phyloP scores from a whole-genome alignment of 2,888 invertebrate species.

The Eupithecia pulchellata region DNA sequence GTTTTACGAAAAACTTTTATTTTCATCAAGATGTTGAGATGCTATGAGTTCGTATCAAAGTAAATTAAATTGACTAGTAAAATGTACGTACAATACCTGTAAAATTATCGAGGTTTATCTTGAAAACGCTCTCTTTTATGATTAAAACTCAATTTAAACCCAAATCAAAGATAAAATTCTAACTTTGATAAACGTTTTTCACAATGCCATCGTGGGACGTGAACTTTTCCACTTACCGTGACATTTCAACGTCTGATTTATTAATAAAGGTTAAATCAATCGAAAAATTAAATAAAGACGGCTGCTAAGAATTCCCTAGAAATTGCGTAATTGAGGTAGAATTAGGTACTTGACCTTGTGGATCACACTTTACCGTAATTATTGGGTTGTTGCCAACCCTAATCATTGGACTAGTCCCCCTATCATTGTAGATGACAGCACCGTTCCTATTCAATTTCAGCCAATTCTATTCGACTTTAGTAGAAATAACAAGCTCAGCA shows the following conservation, averaged over 20 bases:
- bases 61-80: neutral
- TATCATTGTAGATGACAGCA: slow-evolving; percentile 30
- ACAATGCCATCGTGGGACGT: neutral
- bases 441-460: slow-evolving; percentile 40
- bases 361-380: slow-evolving; percentile 55
- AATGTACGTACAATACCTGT: too few relatives aligned
- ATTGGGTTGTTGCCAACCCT: slow-evolving; percentile 44
- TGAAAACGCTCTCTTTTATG: neutral
- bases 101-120: neutral
- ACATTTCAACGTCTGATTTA: slow-evolving; percentile 31
- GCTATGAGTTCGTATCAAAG: neutral
- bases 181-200: neutral
- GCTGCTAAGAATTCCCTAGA: slow-evolving; percentile 36
- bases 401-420: slow-evolving; percentile 42
- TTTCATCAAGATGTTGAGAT: neutral
- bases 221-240: slow-evolving; percentile 16
- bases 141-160: neutral
- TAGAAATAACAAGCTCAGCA: slow-evolving; percentile 12
- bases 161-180: neutral
- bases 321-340: slow-evolving; percentile 49
- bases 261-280: slow-evolving; percentile 38
- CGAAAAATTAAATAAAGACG: slow-evolving; percentile 41
- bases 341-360: slow-evolving; percentile 48
- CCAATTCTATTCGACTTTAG: slow-evolving; percentile 16
- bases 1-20: neutral